Conservation (phyloP, 1,140 invertebrate genomes). For the Varroa destructor region DNA sequence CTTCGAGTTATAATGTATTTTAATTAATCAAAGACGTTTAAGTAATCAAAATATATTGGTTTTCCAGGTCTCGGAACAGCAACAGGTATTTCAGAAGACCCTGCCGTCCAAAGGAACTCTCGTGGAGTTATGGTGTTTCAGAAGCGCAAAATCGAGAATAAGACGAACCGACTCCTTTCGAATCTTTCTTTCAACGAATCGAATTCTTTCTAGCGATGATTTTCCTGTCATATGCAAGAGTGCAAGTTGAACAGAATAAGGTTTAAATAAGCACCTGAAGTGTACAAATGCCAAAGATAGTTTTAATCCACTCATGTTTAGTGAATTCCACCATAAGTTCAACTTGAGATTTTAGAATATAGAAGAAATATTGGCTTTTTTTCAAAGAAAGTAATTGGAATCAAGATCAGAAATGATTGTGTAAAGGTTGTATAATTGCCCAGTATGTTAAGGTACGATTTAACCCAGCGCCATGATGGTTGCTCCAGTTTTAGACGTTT, state of each 20-base stretch:
- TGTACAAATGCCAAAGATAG: background rate
- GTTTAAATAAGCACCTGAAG: background rate
- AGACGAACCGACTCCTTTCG: background rate
- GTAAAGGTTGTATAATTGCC: too few relatives aligned
- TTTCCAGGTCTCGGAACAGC: slow-evolving; percentile 10
- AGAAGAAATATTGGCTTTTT: background rate
- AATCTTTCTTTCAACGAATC: background rate
- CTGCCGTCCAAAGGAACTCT: background rate
- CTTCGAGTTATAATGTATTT: too few relatives aligned
- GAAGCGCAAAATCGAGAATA: background rate
- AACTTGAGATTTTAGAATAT: slow-evolving; percentile 3
- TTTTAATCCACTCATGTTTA: background rate
- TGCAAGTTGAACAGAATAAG: too few relatives aligned
- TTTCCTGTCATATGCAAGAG: too few relatives aligned
- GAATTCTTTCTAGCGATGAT: background rate
- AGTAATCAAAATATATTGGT: too few relatives aligned
- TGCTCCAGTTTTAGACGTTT: too few relatives aligned
- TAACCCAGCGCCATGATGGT: too few relatives aligned
- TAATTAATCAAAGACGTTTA: too few relatives aligned
- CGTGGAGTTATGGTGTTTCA: background rate
- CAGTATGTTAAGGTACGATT: too few relatives aligned
- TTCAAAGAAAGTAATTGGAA: too few relatives aligned
- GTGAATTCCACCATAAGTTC: background rate
- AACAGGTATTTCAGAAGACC: background rate
- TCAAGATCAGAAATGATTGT: too few relatives aligned